Evolutionary conservation across 2,113 vertebrate species (phyloP), one percentile per base, ranked within the genome.

Genomic region (Nestor notabilis): DNA sequence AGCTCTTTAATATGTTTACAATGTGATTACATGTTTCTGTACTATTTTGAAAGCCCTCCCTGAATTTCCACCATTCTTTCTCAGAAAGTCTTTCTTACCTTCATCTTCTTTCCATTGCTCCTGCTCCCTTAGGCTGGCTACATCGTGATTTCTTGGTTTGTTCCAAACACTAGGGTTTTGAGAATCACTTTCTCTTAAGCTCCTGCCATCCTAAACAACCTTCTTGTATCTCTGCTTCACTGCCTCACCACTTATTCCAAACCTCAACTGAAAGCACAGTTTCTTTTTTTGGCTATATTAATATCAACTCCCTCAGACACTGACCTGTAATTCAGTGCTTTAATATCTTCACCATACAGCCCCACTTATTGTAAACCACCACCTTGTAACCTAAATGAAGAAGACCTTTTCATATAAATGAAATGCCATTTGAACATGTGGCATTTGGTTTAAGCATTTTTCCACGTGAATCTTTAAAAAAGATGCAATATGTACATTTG

Each of bases 191-290:
- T 83, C 56, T 90, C 47, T 83, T 65, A 76, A 88, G 71, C 31
- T 92, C 14, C 63, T 86, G 79, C 83, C 92, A 92, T 93, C 56
- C 61, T 86, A 93, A 97, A 90, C 90, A 95, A 19, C 13, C n/a
- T 60, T 76, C 52, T 69, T 83, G 21, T 74, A 65, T 77, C 85
- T 93, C 29, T 92, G 44, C 66, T 90, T 86, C 44, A 52, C 12
- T 76, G 66, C 44, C 37, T 92, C 37, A 28, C 49, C 39, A 7
- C 37, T 72, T 65, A 83, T 77, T 93, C 90, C 92, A 96, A 95
- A 93, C 82, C 85, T 95, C 92, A 94, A 16, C 47, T 87, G 70
- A 82, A 90, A 83, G 43, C 7, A 61, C 11, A 64, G 18, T 76
- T 94, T 90, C 44, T 71, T 90, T 79, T 84, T 72, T 79, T 86